Evolutionary conservation across 2,888 invertebrate genomes (phyloP), one percentile per base, ranked within the genome.

Genomic region (Crossocerus cetratus): DNA sequence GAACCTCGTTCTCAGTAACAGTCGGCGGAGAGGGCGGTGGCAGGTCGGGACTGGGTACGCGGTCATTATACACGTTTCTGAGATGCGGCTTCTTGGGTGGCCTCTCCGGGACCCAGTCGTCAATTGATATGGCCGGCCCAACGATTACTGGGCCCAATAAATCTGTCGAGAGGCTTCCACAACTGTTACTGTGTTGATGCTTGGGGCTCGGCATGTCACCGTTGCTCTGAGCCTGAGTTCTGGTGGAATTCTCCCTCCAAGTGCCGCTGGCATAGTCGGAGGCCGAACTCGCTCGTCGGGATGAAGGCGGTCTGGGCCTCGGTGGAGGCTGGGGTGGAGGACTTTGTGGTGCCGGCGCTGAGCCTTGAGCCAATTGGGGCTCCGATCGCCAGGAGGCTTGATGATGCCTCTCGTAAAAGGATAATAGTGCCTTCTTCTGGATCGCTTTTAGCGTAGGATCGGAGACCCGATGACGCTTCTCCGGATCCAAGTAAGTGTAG

Each of bases 341-440:
- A 81, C 83, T 88, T 32, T 80, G 82, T 2, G 77, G 74, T 5
- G 74, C 68, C 1, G 78, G 69, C 16, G 71, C 54, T 4, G 72
- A 54, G 3, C 81, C 83, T 62, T 83, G 86, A 1, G 92, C 91
- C 11, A 93, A 86, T 67, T 93, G 93, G 0, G 93, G 93, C 80
- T 93, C 93, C 0, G 93, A 93, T 65, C 92, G 89, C 93, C 93
- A 93, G 13, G 91, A 90, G 0, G 90, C 86, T 61, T 88, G 87
- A 57, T 89, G 89, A 82, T 95, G 95, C 58, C 95, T 91, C 86
- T 96, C 96, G 88, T 96, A 96, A 86, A 95, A 96, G 1, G 95
- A 95, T 71, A 96, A 91, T 5, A 96, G 91, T 0, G 96, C 96
- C 87, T 96, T 95, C 90, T 96, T 96, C 86, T 96, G 96, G 73